These are phyloP conservation scores for Charanyca ferruginea DNA, from an alignment of 2,888 invertebrate species.

Conservation along the genomic window DNA sequence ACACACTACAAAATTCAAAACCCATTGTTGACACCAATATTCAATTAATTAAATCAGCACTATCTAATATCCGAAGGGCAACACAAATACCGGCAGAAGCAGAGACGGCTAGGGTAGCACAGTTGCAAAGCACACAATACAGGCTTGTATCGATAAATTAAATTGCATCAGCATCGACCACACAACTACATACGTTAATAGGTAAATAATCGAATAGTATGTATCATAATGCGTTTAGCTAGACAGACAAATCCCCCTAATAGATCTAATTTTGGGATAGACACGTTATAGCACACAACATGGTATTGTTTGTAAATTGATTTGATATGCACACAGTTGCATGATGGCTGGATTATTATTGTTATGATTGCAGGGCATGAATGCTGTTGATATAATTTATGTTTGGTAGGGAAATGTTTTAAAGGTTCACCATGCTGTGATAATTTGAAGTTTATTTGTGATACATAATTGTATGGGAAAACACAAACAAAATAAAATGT, in stretches of 20 bases:
- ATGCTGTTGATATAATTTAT: constrained; percentile 26
- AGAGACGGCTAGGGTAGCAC: constrained; percentile 51
- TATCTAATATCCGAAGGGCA: constrained; percentile 74
- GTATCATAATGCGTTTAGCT: constrained; percentile 64
- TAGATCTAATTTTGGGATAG: constrained; percentile 76
- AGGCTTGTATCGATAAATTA: constrained; percentile 79
- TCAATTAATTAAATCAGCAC: constrained; percentile 75
- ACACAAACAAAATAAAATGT: too few species aligned
- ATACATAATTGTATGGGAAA: background rate
- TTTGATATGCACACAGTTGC: constrained; percentile 59
- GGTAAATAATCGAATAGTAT: constrained; percentile 82
- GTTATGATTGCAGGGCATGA: constrained; percentile 42
- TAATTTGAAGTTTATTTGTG: background rate
- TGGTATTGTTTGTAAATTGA: constrained; percentile 63
- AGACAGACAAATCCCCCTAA: constrained; percentile 67
- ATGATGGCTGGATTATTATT: constrained; percentile 50
- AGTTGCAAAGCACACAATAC: constrained; percentile 67
- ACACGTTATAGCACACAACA: constrained; percentile 65
- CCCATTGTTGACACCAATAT: constrained; percentile 51
- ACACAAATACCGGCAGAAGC: constrained; percentile 72
- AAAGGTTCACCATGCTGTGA: background rate
- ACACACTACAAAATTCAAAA: constrained; percentile 17
- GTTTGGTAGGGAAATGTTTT: constrained; percentile 4
- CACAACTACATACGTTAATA: constrained; percentile 70
- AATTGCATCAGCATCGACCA: constrained; percentile 79